phyloP scores from a whole-genome alignment of 2,888 invertebrate genomes.

The Nomada lathburiana region DNA sequence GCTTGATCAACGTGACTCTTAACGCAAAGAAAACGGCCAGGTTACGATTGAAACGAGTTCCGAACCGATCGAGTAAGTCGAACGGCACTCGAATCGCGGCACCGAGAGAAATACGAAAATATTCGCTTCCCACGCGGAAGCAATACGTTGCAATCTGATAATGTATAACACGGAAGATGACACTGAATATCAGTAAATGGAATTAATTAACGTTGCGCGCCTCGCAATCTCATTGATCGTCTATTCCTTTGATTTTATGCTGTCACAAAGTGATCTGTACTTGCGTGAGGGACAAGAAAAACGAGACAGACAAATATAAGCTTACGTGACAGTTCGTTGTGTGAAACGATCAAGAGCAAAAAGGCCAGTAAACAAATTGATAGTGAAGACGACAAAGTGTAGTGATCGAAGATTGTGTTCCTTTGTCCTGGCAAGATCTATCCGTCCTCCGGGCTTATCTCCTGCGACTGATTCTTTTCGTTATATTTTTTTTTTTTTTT shows the following conservation, averaged over 20 bases:
- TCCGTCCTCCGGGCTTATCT: constrained; percentile 39
- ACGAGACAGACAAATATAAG: background rate
- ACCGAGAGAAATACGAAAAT: no score
- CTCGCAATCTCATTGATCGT: background rate
- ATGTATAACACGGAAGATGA: no score
- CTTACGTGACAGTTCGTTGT: background rate
- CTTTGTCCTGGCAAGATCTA: constrained; percentile 35
- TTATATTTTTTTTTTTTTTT: background rate
- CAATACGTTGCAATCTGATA: background rate
- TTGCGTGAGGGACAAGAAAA: constrained; percentile 11
- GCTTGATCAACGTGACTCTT: constrained; percentile 6
- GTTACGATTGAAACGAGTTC: no score
- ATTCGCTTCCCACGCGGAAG: background rate
- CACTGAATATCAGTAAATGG: no score
- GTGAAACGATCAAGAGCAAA: constrained; percentile 4
- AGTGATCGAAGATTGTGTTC: background rate
- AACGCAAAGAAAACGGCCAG: background rate
- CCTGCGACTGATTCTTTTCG: background rate
- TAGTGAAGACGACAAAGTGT: background rate
- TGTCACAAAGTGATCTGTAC: background rate
- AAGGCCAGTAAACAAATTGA: background rate
- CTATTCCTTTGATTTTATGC: background rate
- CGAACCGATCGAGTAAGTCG: background rate
- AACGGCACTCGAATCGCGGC: background rate
- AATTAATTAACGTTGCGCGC: no score